A percentile compares a stretch with the other conserved stretches of the same genome.
These are phyloP conservation scores for Brachionus plicatilis DNA, from an alignment of 1,140 invertebrate genomes.

Conservation along the genomic window DNA sequence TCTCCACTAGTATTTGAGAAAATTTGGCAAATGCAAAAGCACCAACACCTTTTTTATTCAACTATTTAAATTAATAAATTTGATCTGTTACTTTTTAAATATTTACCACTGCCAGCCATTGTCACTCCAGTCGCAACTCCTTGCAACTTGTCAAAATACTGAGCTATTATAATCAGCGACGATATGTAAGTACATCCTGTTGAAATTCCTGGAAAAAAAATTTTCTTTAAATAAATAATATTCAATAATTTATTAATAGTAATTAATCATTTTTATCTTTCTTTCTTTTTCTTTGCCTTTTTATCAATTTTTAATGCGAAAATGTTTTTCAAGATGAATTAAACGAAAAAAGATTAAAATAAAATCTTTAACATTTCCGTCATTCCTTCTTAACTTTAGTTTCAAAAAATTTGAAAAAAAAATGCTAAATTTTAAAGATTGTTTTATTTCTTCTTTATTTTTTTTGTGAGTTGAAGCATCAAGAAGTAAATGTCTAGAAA, in stretches of 20 bases:
- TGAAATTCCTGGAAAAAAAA: slow-evolving; percentile 51
- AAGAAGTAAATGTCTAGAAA: too few relatives aligned
- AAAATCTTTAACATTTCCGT: too few relatives aligned
- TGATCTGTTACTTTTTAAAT: not conserved
- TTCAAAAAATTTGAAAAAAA: too few relatives aligned
- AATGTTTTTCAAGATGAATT: too few relatives aligned
- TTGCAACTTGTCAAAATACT: slow-evolving; percentile 85
- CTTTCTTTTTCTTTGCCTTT: too few relatives aligned
- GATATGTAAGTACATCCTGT: slow-evolving; percentile 26
- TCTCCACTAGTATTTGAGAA: slow-evolving; percentile 45
- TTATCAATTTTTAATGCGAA: too few relatives aligned
- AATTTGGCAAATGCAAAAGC: slow-evolving; percentile 50
- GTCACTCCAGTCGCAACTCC: slow-evolving; percentile 85
- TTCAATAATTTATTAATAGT: not conserved
- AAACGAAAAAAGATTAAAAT: too few relatives aligned
- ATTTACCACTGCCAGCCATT: slow-evolving; percentile 48
- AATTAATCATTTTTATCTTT: not conserved
- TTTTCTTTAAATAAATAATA: not conserved
- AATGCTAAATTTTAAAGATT: too few relatives aligned
- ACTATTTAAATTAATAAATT: not conserved
- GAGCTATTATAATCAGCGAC: slow-evolving; percentile 79
- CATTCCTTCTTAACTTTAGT: too few relatives aligned
- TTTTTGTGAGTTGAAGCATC: too few relatives aligned
- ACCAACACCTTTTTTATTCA: slow-evolving; percentile 46
- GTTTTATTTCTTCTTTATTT: too few relatives aligned